Conservation (phyloP, 1,140 invertebrate genomes). For the Drosophila biarmipes region DNA sequence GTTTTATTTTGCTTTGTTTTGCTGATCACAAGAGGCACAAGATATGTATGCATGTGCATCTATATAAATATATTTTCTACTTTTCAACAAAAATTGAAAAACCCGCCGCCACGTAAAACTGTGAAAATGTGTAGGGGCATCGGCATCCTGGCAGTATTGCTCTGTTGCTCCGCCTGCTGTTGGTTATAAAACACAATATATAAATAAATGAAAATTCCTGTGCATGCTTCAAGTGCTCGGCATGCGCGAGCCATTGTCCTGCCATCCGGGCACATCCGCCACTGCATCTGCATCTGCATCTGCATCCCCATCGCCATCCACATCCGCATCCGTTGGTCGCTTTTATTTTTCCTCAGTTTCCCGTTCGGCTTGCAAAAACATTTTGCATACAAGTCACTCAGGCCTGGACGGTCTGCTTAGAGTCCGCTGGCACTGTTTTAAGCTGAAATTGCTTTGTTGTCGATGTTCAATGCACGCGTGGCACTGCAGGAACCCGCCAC, state of each 20-base stretch:
- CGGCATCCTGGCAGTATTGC: conserved; percentile 16
- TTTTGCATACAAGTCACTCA: conserved; percentile 82
- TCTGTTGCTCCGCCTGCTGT: conserved; percentile 26
- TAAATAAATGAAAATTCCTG: conserved; percentile 83
- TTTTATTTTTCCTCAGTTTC: conserved; percentile 39
- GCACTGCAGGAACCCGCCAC: conserved; percentile 47
- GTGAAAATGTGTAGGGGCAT: conserved; percentile 63
- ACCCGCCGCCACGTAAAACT: conserved; percentile 62
- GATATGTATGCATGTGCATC: conserved; percentile 23
- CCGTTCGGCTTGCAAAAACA: conserved; percentile 59
- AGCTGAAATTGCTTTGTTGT: conserved; percentile 81
- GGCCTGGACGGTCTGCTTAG: conserved; percentile 59
- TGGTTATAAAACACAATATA: conserved; percentile 82
- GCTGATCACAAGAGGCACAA: conserved; percentile 39
- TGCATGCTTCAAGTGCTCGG: conserved; percentile 81
- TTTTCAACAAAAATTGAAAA: conserved; percentile 80
- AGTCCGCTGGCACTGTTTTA: conserved; percentile 61
- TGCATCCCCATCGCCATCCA: conserved; percentile 61
- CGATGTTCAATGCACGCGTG: conserved; percentile 78
- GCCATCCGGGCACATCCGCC: conserved; percentile 58
- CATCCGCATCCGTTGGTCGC: conserved; percentile 58
- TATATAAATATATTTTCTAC: conserved; percentile 43
- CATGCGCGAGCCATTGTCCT: conserved; percentile 81
- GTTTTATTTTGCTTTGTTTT: conserved; percentile 31
- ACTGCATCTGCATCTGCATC: conserved; percentile 54